Base-by-base conservation (phyloP, 2,113 vertebrate genomes). In the Probosciger aterrimus region DNA sequence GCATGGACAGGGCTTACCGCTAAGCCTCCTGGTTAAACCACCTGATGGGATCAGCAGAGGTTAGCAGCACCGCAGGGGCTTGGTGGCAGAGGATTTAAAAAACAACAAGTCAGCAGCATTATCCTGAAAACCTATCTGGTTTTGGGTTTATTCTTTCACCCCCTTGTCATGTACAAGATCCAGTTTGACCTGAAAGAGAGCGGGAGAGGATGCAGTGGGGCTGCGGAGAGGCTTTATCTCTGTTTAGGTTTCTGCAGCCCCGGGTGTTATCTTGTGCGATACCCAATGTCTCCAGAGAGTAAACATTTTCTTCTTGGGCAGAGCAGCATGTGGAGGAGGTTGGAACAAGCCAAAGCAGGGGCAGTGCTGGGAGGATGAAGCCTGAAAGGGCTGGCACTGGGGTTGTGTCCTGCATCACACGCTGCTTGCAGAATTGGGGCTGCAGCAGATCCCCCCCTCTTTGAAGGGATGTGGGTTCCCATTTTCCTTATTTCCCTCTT, bases 31-130 rank as follows among this genome's bases (percentile, higher is more conserved):
- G 0, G 52, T 88, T 94, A 90, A 96, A 94, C 76, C 95, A 90
- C 82, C 93, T 95, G 93, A 90, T 91, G 93, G 79, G 94, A 93
- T 96, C 94, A 96, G 41, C 43, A 67, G 90, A 90, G 78, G 91
- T 87, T 86, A 88, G 64, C 68, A 87, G 92, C 55, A 71, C 73
- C 2, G 0, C 55, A 14, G 65, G 62, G 43, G 11, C 84, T 64
- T 2, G 15, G 19, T 39, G 76, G 68, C 71, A 71, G 44, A 69
- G 77, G 35, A 43, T 20, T 84, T 44, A 41, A 46, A 80, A 88
- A 84, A 77, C 75, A 92, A 6, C 20, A 62, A 74, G 50, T 77
- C 68, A 79, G 79, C 80, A 73, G n/a, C 64, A 3, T 64, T 44
- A 31, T 57, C 68, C 78, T 37, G 52, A 62, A 90, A 88, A 90